A percentile compares a stretch with the other conserved stretches of the same genome.
Conservation (phyloP, 30 jellyfish, hydroid and myxozoan species). For the Aurelia sp. region DNA sequence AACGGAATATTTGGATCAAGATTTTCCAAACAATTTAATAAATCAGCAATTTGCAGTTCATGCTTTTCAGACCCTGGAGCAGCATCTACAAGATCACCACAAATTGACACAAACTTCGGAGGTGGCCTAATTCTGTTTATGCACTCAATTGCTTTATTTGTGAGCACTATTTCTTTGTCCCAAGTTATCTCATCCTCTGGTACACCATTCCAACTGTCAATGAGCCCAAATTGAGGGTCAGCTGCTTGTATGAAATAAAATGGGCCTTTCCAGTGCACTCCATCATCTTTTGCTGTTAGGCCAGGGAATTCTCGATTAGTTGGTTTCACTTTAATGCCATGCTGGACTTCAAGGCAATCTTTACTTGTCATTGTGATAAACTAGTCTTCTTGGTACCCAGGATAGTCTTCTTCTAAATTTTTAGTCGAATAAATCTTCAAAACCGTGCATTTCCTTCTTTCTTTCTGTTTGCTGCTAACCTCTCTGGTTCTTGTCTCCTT, state of each 20-base stretch:
- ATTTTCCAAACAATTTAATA: conserved; percentile 34
- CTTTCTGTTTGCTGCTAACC: no score
- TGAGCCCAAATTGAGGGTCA: conserved; percentile 92
- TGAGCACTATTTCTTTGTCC: conserved; percentile 85
- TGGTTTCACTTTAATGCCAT: conserved; percentile 1
- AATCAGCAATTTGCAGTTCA: conserved; percentile 77
- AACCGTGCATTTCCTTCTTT: no score
- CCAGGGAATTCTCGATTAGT: conserved; percentile 37
- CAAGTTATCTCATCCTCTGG: conserved; percentile 67
- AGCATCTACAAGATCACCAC: conserved; percentile 98
- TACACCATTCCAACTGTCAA: conserved; percentile 89
- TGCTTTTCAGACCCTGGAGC: conserved; percentile 71
- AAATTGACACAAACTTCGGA: conserved; percentile 88
- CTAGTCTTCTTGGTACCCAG: no score
- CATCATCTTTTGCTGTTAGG: conserved; percentile 37
- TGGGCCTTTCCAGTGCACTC: conserved; percentile 59
- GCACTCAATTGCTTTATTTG: conserved; percentile 72
- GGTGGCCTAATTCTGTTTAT: conserved; percentile 71
- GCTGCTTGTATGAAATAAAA: conserved; percentile 89
- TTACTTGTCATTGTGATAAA: no score
- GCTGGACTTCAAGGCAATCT: no score
- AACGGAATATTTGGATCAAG: conserved; percentile 75
- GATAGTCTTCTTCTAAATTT: no score
- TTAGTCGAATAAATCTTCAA: no score
- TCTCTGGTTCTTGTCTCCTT: no score